phyloP scores from a whole-genome alignment of 2,797 vertebrate genomes.

The Gadopsis bispinosus region DNA sequence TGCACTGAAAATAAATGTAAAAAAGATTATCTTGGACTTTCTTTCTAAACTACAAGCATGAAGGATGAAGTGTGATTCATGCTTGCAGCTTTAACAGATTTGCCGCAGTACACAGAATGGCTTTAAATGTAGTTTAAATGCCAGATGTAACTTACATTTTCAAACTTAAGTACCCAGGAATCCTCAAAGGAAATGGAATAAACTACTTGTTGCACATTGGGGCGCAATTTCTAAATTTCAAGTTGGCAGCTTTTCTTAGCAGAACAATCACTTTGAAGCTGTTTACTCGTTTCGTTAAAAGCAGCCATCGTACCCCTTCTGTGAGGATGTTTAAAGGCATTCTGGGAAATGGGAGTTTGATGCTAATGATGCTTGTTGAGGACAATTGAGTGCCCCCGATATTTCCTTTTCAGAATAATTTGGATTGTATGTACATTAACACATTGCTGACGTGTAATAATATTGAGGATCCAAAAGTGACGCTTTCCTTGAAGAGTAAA shows the following conservation, averaged over 20 bases:
- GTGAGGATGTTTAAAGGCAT: background rate
- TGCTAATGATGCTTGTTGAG: background rate
- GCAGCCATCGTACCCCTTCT: background rate
- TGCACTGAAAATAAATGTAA: background rate
- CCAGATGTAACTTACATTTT: background rate
- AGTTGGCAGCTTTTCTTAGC: background rate
- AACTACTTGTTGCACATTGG: background rate
- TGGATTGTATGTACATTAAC: conserved; percentile 43
- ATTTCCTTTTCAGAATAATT: conserved; percentile 21
- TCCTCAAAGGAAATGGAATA: background rate
- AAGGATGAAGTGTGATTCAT: background rate
- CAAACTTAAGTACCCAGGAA: background rate
- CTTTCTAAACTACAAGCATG: too few relatives aligned
- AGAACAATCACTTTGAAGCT: conserved; percentile 40
- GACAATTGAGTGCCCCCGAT: conserved; percentile 1
- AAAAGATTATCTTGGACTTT: background rate
- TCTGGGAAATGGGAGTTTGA: conserved; percentile 7
- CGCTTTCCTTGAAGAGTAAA: conserved; percentile 5
- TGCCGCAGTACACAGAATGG: background rate
- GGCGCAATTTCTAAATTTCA: conserved; percentile 1
- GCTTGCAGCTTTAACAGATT: background rate
- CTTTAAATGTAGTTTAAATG: background rate
- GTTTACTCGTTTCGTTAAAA: conserved; percentile 2
- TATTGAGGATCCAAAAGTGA: conserved; percentile 12
- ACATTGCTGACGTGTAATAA: background rate